Evolutionary conservation across 2,113 vertebrate species (phyloP).

Genomic region (Sorex fumeus): DNA sequence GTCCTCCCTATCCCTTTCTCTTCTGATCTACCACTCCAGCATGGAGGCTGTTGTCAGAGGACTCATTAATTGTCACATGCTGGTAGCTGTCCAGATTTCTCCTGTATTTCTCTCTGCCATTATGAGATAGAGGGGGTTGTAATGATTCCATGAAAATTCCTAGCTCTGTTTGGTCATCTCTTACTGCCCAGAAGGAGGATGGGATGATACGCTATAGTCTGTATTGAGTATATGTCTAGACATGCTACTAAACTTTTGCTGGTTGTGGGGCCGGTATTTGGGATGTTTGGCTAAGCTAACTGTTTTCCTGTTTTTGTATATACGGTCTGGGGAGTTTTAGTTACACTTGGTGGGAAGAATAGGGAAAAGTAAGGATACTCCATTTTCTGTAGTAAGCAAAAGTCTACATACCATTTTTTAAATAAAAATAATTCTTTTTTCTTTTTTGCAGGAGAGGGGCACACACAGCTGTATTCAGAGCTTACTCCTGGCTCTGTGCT

Average conservation of each 20-base stretch:
- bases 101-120: neutral
- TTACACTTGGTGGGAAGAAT: neutral
- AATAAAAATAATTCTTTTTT: constrained; percentile 25
- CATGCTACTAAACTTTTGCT: neutral
- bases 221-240: neutral
- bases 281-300: neutral
- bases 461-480: too few relatives aligned
- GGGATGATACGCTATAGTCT: neutral
- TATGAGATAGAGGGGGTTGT: neutral
- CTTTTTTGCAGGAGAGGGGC: too few relatives aligned
- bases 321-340: neutral
- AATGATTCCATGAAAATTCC: neutral
- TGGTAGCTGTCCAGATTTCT: neutral
- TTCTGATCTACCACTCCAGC: neutral
- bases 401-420: constrained; percentile 38
- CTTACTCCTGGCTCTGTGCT: too few relatives aligned
- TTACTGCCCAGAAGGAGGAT: neutral
- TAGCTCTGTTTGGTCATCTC: neutral
- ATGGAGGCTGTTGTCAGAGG: neutral
- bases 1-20: neutral
- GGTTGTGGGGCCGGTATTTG: neutral
- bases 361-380: neutral
- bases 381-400: constrained; percentile 22
- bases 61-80: neutral
- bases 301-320: neutral